Conservation (phyloP, 2,797 vertebrate species). For the Tragelaphus oryx region DNA sequence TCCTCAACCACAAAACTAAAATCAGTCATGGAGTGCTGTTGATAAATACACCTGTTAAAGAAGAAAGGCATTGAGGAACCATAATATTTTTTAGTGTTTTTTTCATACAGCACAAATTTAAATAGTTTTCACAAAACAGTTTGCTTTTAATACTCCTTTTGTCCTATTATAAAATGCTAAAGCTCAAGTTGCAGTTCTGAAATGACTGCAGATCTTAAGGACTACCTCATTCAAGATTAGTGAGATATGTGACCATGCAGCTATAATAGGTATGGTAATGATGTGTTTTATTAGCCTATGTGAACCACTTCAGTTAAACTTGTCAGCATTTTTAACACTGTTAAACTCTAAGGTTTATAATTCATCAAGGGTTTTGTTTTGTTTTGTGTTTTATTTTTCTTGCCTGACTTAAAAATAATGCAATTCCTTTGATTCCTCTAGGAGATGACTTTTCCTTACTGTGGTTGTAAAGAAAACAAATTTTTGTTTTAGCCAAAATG, state of each 20-base stretch:
- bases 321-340: slow-evolving; percentile 66
- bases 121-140: neutral
- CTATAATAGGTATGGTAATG: slow-evolving; percentile 64
- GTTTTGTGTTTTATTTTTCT: neutral
- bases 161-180: neutral
- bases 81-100: neutral
- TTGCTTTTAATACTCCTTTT: neutral
- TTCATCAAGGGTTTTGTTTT: neutral
- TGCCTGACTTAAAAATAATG: slow-evolving; percentile 53
- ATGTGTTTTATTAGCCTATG: slow-evolving; percentile 66
- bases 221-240: neutral
- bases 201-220: slow-evolving; percentile 56
- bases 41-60: neutral
- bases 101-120: neutral
- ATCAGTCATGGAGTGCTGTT: neutral
- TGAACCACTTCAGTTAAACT: slow-evolving; percentile 64
- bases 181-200: slow-evolving; percentile 39
- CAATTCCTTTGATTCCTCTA: slow-evolving; percentile 50
- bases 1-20: neutral
- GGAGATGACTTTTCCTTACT: neutral
- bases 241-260: slow-evolving; percentile 48
- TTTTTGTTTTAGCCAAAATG: neutral
- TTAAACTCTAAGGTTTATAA: slow-evolving; percentile 40
- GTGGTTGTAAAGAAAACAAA: neutral
- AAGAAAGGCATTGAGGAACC: neutral